Evolutionary conservation across 1,140 invertebrate genomes (phyloP).

Genomic region (Hetaerina americana): DNA sequence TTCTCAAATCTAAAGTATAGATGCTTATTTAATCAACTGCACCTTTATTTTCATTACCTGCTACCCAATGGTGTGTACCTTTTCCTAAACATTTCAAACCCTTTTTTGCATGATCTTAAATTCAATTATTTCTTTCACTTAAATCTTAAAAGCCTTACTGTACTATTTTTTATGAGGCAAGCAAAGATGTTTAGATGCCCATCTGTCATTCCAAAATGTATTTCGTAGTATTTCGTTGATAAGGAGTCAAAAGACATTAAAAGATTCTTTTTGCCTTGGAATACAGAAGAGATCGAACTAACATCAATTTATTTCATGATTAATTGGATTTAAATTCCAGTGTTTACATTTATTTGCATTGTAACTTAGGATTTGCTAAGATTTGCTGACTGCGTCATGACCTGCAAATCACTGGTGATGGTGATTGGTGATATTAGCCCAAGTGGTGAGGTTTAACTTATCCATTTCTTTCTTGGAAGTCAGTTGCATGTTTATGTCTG

Average conservation of each 20-base stretch:
- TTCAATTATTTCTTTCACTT: neutral
- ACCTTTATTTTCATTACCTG: neutral
- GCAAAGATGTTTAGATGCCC: neutral
- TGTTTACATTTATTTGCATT: neutral
- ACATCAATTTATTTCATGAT: neutral
- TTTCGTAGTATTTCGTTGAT: neutral
- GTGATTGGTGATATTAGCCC: neutral
- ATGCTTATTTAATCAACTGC: slow-evolving; percentile 1
- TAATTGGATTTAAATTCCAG: neutral
- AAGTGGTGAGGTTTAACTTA: neutral
- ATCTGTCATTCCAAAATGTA: neutral
- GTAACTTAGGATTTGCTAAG: neutral
- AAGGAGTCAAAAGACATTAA: neutral
- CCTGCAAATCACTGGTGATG: neutral
- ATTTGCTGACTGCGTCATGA: neutral
- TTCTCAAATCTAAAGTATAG: neutral
- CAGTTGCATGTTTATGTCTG: neutral
- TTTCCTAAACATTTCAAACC: neutral
- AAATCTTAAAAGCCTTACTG: neutral
- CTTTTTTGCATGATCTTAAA: neutral
- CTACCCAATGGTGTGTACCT: slow-evolving; percentile 4
- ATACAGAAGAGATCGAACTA: neutral
- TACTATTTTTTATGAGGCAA: neutral
- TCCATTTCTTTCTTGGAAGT: neutral
- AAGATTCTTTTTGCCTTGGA: neutral